A percentile compares a stretch with the other conserved stretches of the same genome.
Evolutionary conservation across 2,797 vertebrate species (phyloP).

Genomic region (Intellagama lesueurii): DNA sequence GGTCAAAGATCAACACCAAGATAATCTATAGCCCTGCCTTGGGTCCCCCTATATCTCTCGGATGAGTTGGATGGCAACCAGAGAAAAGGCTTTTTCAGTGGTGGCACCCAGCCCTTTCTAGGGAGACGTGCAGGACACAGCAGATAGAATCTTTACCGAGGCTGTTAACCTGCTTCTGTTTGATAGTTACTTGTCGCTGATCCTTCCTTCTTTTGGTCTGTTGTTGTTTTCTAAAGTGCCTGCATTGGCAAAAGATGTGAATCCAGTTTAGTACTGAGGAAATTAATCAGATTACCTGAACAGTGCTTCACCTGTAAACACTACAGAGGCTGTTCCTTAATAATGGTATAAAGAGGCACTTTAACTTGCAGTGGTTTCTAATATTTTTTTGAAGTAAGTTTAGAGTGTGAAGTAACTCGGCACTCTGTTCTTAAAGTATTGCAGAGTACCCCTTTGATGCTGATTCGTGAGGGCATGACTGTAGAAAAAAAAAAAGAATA

Average conservation of each 20-base stretch:
- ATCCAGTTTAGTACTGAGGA: background rate
- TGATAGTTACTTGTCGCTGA: background rate
- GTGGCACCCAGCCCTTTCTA: background rate
- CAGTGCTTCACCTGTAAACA: background rate
- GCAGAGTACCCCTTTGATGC: background rate
- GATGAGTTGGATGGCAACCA: background rate
- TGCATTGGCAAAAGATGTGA: background rate
- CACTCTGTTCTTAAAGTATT: background rate
- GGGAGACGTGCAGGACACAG: background rate
- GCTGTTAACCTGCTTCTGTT: background rate
- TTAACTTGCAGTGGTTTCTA: background rate
- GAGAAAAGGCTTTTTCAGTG: background rate
- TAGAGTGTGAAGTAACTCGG: too few relatives aligned
- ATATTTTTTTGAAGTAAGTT: background rate
- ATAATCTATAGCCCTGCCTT: background rate
- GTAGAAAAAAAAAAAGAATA: background rate
- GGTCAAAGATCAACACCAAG: too few relatives aligned
- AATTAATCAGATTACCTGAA: background rate
- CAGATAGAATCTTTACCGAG: too few relatives aligned
- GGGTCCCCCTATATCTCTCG: background rate
- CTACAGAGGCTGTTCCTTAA: background rate
- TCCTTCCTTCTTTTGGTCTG: background rate
- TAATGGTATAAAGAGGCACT: background rate
- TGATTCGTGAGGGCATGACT: background rate
- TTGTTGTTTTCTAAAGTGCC: background rate